Evolutionary conservation across 2,797 vertebrate species (phyloP), one percentile per base, ranked within the genome.

Genomic region (Sebastes nivosus): DNA sequence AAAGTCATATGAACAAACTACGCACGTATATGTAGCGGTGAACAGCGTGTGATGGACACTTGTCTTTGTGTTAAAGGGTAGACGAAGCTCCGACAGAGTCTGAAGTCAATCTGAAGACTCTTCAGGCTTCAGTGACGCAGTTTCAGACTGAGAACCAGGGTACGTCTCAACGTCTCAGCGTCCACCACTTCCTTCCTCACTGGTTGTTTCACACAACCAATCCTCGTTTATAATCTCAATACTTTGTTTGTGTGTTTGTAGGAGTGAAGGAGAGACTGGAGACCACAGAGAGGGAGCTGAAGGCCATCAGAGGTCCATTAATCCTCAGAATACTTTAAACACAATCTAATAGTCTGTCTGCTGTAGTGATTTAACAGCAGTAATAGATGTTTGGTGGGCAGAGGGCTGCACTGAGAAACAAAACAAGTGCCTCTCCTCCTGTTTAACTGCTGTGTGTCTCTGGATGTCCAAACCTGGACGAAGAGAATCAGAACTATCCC

Each of bases 281-380:
- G n/a, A 13, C 27, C 13, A 74, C 88, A 2, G 88, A 91, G 77
- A 72, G 5, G 61, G 61, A 88, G 55, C 80, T 93, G 83, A 75
- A 81, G 83, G 55, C 42, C 0, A 67, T 85, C 7, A 88, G 16
- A 83, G 81, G 92, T 91, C 30, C 5, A 6, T 24, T 64, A 7
- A 16, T 46, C 54, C n/a, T 55, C 5, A 6, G 11, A 55, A 38
- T 38, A 38, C 36, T 38, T 38, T 14, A 38, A 38, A 38, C 36
- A 38, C 36, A 38, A 3, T 12, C n/a, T 55, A 22, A 24, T 24
- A 6, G 10, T 24, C 38, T 42, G 6, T 42, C 38, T 42, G 38
- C 38, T 42, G 10, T 22, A 22, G 5, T 24, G 54, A 55, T 55
- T 13, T 46, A 46, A 46, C 42, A 46, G 42, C 42, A 46, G 42